These are phyloP conservation scores for Antheraea yamamai DNA, from an alignment of 2,888 invertebrate genomes.

Conservation along the genomic window DNA sequence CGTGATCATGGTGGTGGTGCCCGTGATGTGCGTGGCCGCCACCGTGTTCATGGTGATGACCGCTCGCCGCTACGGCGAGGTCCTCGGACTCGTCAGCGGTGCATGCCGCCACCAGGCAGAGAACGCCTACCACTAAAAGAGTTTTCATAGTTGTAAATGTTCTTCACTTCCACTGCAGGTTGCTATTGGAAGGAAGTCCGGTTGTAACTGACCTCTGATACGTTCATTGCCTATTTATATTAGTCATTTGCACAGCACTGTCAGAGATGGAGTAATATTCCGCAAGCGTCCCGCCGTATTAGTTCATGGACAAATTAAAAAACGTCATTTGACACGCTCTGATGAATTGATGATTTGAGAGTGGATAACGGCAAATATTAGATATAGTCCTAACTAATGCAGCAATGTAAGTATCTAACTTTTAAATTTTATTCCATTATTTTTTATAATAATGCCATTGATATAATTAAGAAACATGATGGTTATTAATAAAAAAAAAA, in stretches of 20 bases:
- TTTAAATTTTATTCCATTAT: not conserved
- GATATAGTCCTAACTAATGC: not conserved
- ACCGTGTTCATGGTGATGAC: conserved; percentile 80
- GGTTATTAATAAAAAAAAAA: not conserved
- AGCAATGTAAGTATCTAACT: not conserved
- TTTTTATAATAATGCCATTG: no score
- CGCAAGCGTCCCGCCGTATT: conserved; percentile 66
- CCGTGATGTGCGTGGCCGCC: conserved; percentile 86
- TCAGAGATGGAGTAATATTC: conserved; percentile 69
- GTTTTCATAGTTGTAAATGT: conserved; percentile 56
- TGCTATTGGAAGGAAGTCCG: conserved; percentile 64
- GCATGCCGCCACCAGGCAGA: conserved; percentile 66
- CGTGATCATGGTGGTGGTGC: conserved; percentile 86
- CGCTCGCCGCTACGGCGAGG: conserved; percentile 77
- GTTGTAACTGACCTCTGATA: conserved; percentile 67
- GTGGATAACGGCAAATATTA: conserved; percentile 5
- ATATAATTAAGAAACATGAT: not conserved
- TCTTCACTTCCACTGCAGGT: conserved; percentile 38
- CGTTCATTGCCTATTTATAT: conserved; percentile 72
- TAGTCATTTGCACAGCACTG: conserved; percentile 52
- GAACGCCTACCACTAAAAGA: conserved; percentile 59
- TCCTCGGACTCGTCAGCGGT: conserved; percentile 56
- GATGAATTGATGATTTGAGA: conserved; percentile 20
- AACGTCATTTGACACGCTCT: conserved; percentile 30
- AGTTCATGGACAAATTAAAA: conserved; percentile 70